Base-by-base conservation (phyloP, 2,113 vertebrate species). In the Sinocyclocheilus maitianheensis region DNA sequence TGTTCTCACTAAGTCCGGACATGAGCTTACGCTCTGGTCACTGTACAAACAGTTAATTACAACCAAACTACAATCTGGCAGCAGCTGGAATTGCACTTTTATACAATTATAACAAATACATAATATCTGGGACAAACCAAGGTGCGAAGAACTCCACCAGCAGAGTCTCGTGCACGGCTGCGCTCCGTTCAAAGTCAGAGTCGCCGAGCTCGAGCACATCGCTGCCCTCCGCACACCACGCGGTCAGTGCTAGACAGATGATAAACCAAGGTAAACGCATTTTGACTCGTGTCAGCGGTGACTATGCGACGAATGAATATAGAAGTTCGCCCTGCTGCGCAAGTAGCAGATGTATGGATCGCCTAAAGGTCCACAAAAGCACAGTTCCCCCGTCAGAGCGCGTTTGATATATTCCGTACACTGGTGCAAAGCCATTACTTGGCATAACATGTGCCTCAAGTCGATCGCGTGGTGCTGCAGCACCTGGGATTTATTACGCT, bases 131-230 rank as follows among this genome's bases (percentile, higher is more conserved):
- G 16, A 67, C 84, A 69, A 90, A 95, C 95, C 95, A 94, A 34
- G 95, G 95, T 48, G 95, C 93, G 88, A 93, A 94, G 92, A 95
- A 95, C 72, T 88, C 93, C 81, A 95, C 91, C 60, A 95, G 93
- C 93, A 95, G 89, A 77, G 93, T 93, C 88, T 95, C 92, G 80
- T 94, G 93, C 88, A 90, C 90, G 46, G 89, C 69, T 37, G 92
- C 91, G 67, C 91, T 86, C 88, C 92, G 91, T 53, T 94, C 93
- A 84, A 95, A 95, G 77, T 93, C 93, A 2, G 91, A 89, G 90
- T 95, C 92, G 18, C 91, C 86, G 20, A 95, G 91, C 92, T 92
- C 92, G 16, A 95, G 90, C 83, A 94, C 94, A 74, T 92, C 91
- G 13, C 88, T 89, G 75, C 91, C 91, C 48, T 74, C 71, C 16